Percentiles rank a stretch among this genome's conserved stretches.
These are phyloP conservation scores for Oceanites oceanicus DNA, from an alignment of 2,113 vertebrate genomes.

Conservation along the genomic window DNA sequence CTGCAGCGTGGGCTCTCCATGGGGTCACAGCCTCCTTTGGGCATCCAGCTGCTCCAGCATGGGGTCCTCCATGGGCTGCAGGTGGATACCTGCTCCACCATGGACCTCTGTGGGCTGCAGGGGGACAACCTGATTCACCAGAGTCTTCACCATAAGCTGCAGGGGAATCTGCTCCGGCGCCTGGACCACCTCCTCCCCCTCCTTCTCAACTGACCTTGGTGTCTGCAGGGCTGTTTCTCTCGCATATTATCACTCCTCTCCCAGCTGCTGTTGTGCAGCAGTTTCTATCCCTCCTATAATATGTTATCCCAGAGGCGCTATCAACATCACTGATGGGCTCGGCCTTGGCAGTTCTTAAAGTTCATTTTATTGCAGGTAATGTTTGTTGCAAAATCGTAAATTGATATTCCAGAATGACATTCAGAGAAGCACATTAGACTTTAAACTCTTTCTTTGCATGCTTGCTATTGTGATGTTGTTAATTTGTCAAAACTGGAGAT, in stretches of 20 bases:
- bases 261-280: neutral
- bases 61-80: neutral
- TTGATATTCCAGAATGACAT: neutral
- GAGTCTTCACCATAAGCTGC: rapidly evolving
- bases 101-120: neutral
- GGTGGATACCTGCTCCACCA: neutral
- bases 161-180: neutral
- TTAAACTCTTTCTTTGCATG: neutral
- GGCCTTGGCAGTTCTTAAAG: neutral
- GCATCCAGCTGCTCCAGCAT: neutral
- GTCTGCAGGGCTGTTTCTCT: neutral
- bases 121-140: neutral
- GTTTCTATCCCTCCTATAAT: neutral
- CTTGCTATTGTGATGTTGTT: neutral
- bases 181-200: neutral
- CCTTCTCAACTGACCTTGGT: neutral
- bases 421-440: neutral
- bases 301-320: neutral
- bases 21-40: neutral
- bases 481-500: neutral
- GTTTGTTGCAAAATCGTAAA: neutral
- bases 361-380: neutral
- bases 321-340: rapidly evolving
- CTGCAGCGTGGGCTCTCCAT: neutral
- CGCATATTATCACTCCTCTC: neutral